phyloP scores from a whole-genome alignment of 1,140 invertebrate species.

The Pemphigus obesinymphae region DNA sequence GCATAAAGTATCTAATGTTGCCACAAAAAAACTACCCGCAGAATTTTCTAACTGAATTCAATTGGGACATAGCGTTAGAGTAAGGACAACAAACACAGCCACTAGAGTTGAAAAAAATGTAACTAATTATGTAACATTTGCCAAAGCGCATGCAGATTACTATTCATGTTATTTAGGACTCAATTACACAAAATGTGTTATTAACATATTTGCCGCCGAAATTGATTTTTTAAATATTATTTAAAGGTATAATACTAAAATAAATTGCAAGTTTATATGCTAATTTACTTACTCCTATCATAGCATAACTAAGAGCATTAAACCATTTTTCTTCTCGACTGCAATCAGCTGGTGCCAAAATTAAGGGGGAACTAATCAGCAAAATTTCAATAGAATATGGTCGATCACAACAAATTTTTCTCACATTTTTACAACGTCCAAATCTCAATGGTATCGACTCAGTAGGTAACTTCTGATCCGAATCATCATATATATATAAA shows the following conservation, averaged over 20 bases:
- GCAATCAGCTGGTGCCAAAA: slow-evolving; percentile 33
- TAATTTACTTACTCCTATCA: not conserved
- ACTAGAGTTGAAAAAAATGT: too few relatives aligned
- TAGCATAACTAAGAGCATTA: not conserved
- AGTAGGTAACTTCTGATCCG: not conserved
- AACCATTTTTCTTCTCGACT: slow-evolving; percentile 37
- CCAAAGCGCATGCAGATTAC: too few relatives aligned
- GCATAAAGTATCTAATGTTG: too few relatives aligned
- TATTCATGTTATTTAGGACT: too few relatives aligned
- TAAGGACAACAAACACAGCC: too few relatives aligned
- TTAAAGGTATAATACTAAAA: too few relatives aligned
- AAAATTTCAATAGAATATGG: slow-evolving; percentile 21
- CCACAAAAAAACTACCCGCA: too few relatives aligned
- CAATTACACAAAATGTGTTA: not conserved
- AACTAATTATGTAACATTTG: too few relatives aligned
- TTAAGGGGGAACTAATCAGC: not conserved
- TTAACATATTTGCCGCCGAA: too few relatives aligned
- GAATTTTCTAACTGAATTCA: too few relatives aligned
- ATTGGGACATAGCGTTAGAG: too few relatives aligned
- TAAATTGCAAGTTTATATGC: not conserved
- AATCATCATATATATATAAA: slow-evolving; percentile 19
- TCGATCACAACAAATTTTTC: slow-evolving; percentile 10
- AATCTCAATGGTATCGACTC: slow-evolving; percentile 29
- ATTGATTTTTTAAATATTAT: too few relatives aligned
- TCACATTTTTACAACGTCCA: slow-evolving; percentile 21